Evolutionary conservation across 2,888 invertebrate species (phyloP).

Genomic region (Harpalus rubripes): DNA sequence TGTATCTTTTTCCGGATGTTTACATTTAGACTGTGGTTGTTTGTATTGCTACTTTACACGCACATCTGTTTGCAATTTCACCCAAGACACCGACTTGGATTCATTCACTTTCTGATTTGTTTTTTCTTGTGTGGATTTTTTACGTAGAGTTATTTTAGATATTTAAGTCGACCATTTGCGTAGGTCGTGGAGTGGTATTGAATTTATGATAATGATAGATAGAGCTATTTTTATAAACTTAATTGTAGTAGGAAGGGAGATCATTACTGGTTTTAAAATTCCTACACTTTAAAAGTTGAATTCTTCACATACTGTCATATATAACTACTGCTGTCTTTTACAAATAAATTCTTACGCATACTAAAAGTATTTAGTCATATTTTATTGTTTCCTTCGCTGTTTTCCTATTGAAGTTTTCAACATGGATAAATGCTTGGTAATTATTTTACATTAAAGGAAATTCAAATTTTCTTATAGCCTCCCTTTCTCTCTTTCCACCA

Average conservation of each 20-base stretch:
- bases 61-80: conserved; percentile 35
- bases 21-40: conserved; percentile 25
- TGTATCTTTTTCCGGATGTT: conserved; percentile 29
- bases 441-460: too few species aligned
- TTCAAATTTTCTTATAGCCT: too few species aligned
- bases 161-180: neutral
- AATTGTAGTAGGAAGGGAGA: neutral
- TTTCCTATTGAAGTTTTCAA: too few species aligned
- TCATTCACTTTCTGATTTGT: conserved; percentile 1
- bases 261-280: neutral
- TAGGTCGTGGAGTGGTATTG: conserved; percentile 11
- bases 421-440: too few species aligned
- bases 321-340: neutral
- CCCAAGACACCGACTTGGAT: conserved; percentile 14
- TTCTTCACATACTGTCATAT: neutral
- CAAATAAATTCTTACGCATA: too few species aligned
- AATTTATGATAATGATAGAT: conserved; percentile 25
- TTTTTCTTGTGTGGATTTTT: neutral
- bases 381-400: too few species aligned
- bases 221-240: conserved; percentile 17
- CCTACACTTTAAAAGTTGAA: neutral
- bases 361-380: too few species aligned
- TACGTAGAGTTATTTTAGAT: conserved; percentile 4
- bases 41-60: conserved; percentile 27
- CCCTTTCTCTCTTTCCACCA: too few species aligned